A percentile compares a stretch with the other conserved stretches of the same genome.
Evolutionary conservation across 2,797 vertebrate genomes (phyloP).

Genomic region (Melanotaenia trifasciata): DNA sequence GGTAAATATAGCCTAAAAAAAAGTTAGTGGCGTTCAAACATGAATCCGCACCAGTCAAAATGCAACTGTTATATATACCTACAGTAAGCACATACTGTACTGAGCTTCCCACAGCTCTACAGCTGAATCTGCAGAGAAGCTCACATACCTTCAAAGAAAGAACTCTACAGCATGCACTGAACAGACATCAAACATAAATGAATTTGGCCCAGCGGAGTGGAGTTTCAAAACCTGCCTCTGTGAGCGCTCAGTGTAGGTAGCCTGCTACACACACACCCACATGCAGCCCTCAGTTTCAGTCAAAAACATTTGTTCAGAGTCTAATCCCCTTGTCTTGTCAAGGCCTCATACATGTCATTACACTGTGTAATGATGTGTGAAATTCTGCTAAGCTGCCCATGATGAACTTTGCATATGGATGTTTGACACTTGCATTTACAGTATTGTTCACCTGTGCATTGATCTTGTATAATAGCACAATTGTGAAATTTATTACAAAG

Average conservation of each 20-base stretch:
- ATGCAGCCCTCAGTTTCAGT: constrained; percentile 38
- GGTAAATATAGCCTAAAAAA: not conserved
- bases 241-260: constrained; percentile 42
- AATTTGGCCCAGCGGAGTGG: constrained; percentile 42
- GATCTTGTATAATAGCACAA: not conserved
- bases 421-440: constrained; percentile 24
- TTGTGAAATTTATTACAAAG: constrained; percentile 1
- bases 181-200: constrained; percentile 58
- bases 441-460: not conserved
- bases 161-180: constrained; percentile 47
- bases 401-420: constrained; percentile 39
- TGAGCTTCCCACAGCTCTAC: constrained; percentile 24
- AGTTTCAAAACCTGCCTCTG: constrained; percentile 41
- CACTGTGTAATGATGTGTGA: constrained; percentile 49
- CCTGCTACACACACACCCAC: constrained; percentile 51
- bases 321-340: constrained; percentile 48
- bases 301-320: constrained; percentile 47
- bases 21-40: not conserved
- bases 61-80: not conserved
- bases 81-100: not conserved
- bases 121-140: constrained; percentile 46
- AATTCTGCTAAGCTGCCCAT: constrained; percentile 30
- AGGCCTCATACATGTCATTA: constrained; percentile 47
- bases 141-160: constrained; percentile 67
- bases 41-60: not conserved